A percentile compares a stretch with the other conserved stretches of the same genome.
Conservation (phyloP, 2,113 vertebrate genomes). For the Chelonoidis abingdonii region DNA sequence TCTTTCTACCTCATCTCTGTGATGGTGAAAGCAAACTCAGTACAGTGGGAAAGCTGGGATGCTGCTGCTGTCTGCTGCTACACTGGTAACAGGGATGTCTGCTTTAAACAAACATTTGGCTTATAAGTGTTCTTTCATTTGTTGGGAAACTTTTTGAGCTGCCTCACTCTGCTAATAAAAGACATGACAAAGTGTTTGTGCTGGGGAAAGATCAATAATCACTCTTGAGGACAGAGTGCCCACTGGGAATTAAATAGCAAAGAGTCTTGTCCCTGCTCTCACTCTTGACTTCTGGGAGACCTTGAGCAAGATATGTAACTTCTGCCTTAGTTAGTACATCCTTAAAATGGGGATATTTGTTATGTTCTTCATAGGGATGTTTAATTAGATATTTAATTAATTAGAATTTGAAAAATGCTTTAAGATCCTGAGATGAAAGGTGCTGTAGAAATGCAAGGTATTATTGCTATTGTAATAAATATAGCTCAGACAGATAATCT, state of each 20-base stretch:
- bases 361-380: neutral
- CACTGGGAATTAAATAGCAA: neutral
- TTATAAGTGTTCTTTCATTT: neutral
- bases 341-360: neutral
- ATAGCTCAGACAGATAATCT: neutral
- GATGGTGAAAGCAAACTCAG: slow-evolving; percentile 20
- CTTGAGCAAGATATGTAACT: neutral
- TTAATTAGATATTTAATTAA: neutral
- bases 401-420: neutral
- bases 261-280: neutral
- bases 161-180: neutral
- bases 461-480: neutral
- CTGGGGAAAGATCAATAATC: neutral
- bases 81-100: neutral
- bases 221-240: neutral
- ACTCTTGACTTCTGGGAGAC: neutral
- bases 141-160: neutral
- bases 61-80: too few species aligned
- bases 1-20: neutral
- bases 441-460: neutral
- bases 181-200: neutral
- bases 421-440: neutral
- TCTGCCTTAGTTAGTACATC: neutral
- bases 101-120: neutral
- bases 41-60: neutral